Evolutionary conservation across 92 coral and sea anemone genomes (phyloP).

Genomic region (Epizoanthus rinbou): DNA sequence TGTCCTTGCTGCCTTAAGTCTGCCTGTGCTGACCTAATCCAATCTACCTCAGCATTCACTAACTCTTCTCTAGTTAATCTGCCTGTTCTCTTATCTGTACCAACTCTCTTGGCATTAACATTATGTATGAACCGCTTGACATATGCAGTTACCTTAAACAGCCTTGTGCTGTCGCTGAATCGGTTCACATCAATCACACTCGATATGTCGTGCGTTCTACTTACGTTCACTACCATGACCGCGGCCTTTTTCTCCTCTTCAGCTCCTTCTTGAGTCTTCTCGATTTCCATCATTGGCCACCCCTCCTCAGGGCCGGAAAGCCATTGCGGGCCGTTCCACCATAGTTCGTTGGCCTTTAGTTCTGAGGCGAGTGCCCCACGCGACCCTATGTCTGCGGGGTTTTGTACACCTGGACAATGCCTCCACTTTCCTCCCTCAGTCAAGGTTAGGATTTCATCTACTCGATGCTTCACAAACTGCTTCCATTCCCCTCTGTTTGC

Average conservation of each 20-base stretch:
- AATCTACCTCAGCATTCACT: neutral
- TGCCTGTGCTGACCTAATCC: slow-evolving; percentile 17
- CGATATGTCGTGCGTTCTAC: neutral
- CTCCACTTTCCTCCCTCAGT: slow-evolving; percentile 18
- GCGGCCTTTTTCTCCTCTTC: neutral
- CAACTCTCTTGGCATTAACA: neutral
- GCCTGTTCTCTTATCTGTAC: neutral
- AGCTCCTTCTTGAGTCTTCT: too few species aligned
- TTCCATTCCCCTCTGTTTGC: slow-evolving; percentile 31
- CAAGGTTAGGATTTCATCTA: slow-evolving; percentile 5
- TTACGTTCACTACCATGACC: neutral
- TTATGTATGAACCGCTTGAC: neutral
- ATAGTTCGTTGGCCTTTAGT: neutral
- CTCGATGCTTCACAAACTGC: slow-evolving; percentile 23
- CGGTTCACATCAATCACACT: neutral
- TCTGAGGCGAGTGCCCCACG: slow-evolving; percentile 7
- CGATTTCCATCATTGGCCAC: neutral
- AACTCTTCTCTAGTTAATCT: neutral
- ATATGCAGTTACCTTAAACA: slow-evolving; percentile 29
- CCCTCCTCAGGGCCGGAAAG: too few species aligned
- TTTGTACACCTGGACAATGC: slow-evolving; percentile 23
- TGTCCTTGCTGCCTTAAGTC: neutral
- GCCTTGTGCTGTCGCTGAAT: neutral
- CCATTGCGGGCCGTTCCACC: slow-evolving; percentile 40
- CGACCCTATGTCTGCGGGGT: slow-evolving; percentile 44